These are phyloP conservation scores for Euphydryas editha DNA, from an alignment of 2,888 invertebrate genomes.

Conservation along the genomic window DNA sequence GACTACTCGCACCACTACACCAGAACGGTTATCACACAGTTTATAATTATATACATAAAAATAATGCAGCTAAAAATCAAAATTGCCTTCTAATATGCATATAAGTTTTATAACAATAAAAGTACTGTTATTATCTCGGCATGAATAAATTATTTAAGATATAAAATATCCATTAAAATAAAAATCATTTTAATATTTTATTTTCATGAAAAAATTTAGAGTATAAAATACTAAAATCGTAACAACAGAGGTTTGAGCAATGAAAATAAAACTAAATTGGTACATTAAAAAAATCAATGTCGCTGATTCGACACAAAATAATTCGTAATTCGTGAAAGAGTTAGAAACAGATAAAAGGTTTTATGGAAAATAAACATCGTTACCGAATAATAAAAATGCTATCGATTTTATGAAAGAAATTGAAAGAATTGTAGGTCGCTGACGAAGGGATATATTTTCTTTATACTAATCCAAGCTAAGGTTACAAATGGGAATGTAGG, in stretches of 20 bases:
- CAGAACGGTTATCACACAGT: no score
- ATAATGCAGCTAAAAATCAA: no score
- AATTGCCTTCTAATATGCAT: no score
- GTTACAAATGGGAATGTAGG: not conserved
- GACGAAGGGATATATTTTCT: not conserved
- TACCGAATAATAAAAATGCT: not conserved
- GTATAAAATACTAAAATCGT: not conserved
- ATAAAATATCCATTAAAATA: no score
- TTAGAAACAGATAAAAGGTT: slow-evolving; percentile 2
- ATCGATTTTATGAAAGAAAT: not conserved
- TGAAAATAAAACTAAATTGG: not conserved
- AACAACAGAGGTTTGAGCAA: not conserved
- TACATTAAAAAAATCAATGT: slow-evolving; percentile 2
- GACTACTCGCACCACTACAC: no score
- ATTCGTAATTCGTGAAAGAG: slow-evolving; percentile 1
- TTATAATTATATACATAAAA: no score
- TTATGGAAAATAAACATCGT: slow-evolving; percentile 6
- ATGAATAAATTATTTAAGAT: no score
- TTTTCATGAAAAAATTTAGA: no score
- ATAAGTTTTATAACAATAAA: no score
- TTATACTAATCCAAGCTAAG: not conserved
- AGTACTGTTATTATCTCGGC: no score
- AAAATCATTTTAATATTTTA: no score
- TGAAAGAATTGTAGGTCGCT: not conserved
- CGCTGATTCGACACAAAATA: not conserved